These are phyloP conservation scores for Crocallis elinguaria DNA, from an alignment of 2,888 invertebrate genomes.

Conservation along the genomic window DNA sequence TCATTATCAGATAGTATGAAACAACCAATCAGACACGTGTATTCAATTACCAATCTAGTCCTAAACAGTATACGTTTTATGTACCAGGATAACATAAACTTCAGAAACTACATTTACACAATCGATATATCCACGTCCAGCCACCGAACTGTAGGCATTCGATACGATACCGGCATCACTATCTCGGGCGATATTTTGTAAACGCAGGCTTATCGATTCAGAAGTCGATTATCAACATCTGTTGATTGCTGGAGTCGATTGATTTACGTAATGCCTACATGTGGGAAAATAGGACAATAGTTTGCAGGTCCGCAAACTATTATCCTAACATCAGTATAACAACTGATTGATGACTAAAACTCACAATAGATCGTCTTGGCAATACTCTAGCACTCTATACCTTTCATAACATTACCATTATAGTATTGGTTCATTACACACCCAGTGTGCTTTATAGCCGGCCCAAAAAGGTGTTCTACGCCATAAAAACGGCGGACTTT, in stretches of 20 bases:
- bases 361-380: neutral
- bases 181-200: constrained; percentile 45
- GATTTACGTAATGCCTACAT: constrained; percentile 36
- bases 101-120: constrained; percentile 43
- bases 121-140: constrained; percentile 46
- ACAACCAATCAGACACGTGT: no score
- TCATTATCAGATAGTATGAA: no score
- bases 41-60: no score
- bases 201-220: constrained; percentile 32
- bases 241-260: constrained; percentile 33
- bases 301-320: constrained; percentile 2
- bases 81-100: neutral
- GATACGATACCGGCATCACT: constrained; percentile 40
- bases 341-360: no score
- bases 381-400: neutral
- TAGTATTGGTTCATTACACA: constrained; percentile 7
- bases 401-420: neutral
- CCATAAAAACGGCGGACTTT: constrained; percentile 20
- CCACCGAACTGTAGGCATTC: constrained; percentile 41
- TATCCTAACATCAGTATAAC: no score
- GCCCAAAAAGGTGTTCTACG: constrained; percentile 12
- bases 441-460: constrained; percentile 11
- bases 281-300: constrained; percentile 29
- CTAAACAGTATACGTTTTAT: no score
- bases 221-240: constrained; percentile 36